Percentiles rank a stretch among this genome's conserved stretches.
These are phyloP conservation scores for Semnornis frantzii DNA, from an alignment of 2,113 vertebrate genomes.

Conservation along the genomic window DNA sequence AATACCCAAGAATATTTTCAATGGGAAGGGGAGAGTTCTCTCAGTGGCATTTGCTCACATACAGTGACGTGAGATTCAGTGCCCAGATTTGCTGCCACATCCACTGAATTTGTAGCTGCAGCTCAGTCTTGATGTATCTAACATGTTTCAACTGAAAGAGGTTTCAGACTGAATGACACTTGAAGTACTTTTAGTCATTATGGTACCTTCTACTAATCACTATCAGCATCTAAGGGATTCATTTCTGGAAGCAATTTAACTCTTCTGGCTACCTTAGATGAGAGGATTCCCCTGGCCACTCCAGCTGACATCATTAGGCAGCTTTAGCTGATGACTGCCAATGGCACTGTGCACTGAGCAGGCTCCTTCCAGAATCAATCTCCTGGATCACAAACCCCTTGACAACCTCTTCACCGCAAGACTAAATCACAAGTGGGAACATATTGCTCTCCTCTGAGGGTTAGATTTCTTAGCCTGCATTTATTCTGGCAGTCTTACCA, in stretches of 20 bases:
- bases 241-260: constrained; percentile 23
- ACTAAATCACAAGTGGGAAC: constrained; percentile 41
- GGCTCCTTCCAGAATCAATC: neutral
- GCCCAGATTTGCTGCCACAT: neutral
- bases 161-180: neutral
- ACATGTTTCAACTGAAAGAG: neutral
- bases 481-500: neutral
- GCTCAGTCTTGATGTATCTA: neutral
- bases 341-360: neutral
- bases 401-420: constrained; percentile 13
- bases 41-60: neutral
- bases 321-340: neutral
- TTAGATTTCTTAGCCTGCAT: constrained; percentile 10
- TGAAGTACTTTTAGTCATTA: neutral
- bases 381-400: constrained; percentile 1
- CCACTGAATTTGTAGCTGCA: neutral
- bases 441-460: constrained; percentile 3
- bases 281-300: constrained; percentile 5
- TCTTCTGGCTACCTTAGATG: neutral
- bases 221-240: neutral
- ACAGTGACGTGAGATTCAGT: neutral
- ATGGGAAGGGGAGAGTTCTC: neutral
- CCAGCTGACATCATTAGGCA: neutral
- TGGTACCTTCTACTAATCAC: constrained; percentile 4
- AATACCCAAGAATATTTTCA: neutral